Evolutionary conservation across 2,888 invertebrate species (phyloP).

Genomic region (Halocaridina rubra): DNA sequence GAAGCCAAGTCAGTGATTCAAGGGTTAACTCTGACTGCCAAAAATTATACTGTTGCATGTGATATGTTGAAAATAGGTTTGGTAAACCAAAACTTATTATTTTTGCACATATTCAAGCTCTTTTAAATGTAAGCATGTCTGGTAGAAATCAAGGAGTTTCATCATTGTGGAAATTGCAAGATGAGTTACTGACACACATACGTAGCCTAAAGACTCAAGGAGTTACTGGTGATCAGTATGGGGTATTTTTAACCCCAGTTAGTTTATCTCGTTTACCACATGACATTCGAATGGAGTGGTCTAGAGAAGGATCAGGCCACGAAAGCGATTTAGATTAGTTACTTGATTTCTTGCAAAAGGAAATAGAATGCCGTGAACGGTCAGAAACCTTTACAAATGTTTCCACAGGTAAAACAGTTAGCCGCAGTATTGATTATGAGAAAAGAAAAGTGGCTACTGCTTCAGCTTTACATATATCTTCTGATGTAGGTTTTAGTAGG

Average conservation of each 20-base stretch:
- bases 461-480: slow-evolving; percentile 7
- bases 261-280: not conserved
- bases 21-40: too few species aligned
- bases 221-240: not conserved
- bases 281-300: not conserved
- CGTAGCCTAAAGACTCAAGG: slow-evolving; percentile 15
- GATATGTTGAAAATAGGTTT: too few species aligned
- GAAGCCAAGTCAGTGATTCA: too few species aligned
- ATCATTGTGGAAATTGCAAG: not conserved
- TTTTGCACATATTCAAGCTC: not conserved
- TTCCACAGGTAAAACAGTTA: not conserved
- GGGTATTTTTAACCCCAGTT: not conserved
- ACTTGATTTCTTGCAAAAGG: not conserved
- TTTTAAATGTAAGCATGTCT: not conserved
- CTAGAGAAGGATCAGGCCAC: not conserved
- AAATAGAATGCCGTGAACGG: not conserved
- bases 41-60: too few species aligned
- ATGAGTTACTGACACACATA: slow-evolving; percentile 2
- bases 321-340: not conserved
- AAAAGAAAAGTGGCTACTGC: not conserved
- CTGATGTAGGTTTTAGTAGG: not conserved
- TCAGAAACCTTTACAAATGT: not conserved
- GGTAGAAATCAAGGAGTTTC: not conserved
- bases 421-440: not conserved
- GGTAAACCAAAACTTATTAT: not conserved